Conservation (phyloP, 30 jellyfish, hydroid and myxozoan genomes). For the Hydra vulgaris region DNA sequence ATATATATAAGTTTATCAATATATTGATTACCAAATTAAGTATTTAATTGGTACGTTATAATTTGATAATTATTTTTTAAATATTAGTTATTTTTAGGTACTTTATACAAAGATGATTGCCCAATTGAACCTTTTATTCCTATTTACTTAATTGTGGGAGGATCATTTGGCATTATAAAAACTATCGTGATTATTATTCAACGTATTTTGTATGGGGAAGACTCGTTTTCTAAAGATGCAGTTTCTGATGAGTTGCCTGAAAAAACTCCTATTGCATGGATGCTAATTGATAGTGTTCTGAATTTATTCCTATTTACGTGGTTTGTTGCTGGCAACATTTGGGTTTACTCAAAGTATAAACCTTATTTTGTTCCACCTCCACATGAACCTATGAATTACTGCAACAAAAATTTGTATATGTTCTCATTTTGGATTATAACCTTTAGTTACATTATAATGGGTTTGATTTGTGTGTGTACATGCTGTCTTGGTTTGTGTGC, state of each 20-base stretch:
- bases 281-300: conserved; percentile 69
- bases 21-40: no score
- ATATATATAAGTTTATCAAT: no score
- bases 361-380: conserved; percentile 87
- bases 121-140: conserved; percentile 98
- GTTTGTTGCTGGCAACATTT: conserved; percentile 94
- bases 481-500: conserved; percentile 97
- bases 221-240: conserved; percentile 11
- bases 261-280: conserved; percentile 55
- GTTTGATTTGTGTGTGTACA: conserved; percentile 73
- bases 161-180: conserved; percentile 87
- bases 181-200: conserved; percentile 63
- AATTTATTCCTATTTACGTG: conserved; percentile 85
- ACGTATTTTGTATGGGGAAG: conserved; percentile 48
- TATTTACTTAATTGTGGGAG: conserved; percentile 91
- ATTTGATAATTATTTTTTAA: no score
- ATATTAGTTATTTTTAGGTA: conserved; percentile 35
- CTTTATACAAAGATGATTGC: conserved; percentile 66
- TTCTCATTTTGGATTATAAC: conserved; percentile 97
- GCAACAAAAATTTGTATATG: conserved; percentile 69
- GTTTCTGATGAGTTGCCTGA: conserved; percentile 29
- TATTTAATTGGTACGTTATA: no score
- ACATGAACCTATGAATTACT: conserved; percentile 80
- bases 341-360: conserved; percentile 90
- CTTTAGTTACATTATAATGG: conserved; percentile 63